These are phyloP conservation scores for Glaucomys volans DNA, from an alignment of 2,113 vertebrate species.

Conservation along the genomic window DNA sequence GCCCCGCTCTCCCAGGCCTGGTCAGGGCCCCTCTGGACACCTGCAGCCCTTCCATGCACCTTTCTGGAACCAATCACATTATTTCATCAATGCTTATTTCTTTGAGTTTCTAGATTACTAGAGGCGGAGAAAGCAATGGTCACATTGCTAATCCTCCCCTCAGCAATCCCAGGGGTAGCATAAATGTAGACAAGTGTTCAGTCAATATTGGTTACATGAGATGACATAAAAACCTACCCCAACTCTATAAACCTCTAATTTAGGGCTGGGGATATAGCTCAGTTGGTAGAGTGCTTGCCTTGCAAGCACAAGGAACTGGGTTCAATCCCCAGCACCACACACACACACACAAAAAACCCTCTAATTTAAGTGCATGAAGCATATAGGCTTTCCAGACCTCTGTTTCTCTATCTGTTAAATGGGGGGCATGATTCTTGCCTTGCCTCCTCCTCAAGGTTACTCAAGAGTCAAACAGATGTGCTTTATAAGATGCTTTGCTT, in stretches of 20 bases:
- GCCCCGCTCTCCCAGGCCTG: background rate
- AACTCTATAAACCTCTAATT: conserved; percentile 22
- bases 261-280: too few relatives aligned
- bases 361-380: too few relatives aligned
- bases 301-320: too few relatives aligned
- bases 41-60: background rate
- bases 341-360: too few relatives aligned
- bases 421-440: background rate
- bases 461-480: background rate
- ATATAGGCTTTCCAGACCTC: background rate
- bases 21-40: background rate
- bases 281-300: too few relatives aligned
- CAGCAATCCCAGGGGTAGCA: background rate
- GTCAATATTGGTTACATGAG: background rate
- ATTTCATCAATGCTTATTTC: background rate
- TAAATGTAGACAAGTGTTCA: background rate
- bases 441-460: background rate
- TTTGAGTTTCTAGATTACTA: background rate
- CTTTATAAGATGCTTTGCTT: background rate
- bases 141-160: background rate
- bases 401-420: background rate
- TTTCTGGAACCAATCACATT: too few relatives aligned
- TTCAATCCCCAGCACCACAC: too few relatives aligned
- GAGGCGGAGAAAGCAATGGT: background rate
- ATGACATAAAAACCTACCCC: background rate